Conservation (phyloP, 2,797 vertebrate species). For the Nyctibius grandis region DNA sequence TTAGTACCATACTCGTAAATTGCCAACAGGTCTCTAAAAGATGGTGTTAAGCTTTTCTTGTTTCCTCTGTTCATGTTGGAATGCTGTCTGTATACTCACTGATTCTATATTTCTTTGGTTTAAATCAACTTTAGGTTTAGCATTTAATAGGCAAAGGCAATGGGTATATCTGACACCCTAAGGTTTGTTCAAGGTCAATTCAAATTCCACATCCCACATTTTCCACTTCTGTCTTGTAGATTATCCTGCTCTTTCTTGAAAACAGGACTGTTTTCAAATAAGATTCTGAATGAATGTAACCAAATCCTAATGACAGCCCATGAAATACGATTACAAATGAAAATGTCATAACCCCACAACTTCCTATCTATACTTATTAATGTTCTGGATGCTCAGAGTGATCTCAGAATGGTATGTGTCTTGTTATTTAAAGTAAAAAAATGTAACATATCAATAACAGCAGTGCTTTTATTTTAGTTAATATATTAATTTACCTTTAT, state of each 20-base stretch:
- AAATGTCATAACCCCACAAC: neutral
- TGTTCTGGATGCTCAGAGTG: neutral
- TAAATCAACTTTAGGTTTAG: neutral
- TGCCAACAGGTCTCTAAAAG: neutral
- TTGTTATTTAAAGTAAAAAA: neutral
- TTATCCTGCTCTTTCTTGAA: neutral
- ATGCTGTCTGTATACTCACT: neutral
- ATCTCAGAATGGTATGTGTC: neutral
- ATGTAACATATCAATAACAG: neutral
- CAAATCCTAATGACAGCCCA: neutral
- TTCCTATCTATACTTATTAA: neutral
- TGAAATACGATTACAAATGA: neutral
- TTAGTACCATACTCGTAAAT: neutral
- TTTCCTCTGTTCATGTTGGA: neutral
- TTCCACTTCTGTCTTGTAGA: neutral
- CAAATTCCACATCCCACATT: neutral
- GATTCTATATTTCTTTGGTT: neutral
- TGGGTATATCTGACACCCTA: neutral
- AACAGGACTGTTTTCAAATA: neutral
- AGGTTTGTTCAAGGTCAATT: neutral
- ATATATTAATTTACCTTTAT: neutral
- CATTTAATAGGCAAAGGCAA: neutral
- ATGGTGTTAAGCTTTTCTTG: neutral
- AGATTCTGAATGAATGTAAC: neutral
- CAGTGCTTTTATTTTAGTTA: neutral